Conservation (phyloP, 2,113 vertebrate species). For the Prinia subflava region DNA sequence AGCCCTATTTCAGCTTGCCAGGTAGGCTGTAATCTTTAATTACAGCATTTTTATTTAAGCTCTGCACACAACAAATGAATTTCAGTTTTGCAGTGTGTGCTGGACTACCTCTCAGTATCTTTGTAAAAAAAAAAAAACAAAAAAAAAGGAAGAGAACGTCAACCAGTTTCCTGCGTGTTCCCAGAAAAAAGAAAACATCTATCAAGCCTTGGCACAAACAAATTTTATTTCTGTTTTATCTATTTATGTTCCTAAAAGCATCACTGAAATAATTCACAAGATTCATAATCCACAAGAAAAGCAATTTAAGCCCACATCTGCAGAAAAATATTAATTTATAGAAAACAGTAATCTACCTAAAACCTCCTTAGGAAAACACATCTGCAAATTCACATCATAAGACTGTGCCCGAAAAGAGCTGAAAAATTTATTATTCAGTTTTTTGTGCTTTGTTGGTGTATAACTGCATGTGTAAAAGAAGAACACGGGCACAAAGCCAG, state of each 20-base stretch:
- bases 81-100: neutral
- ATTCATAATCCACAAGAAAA: neutral
- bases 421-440: neutral
- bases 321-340: conserved; percentile 16
- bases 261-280: conserved; percentile 1
- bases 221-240: conserved; percentile 13
- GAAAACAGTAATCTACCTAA: conserved; percentile 31
- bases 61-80: neutral
- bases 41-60: neutral
- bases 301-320: neutral
- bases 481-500: neutral
- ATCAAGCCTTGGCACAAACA: neutral
- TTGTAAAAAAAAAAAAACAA: neutral
- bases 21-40: neutral
- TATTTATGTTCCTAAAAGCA: conserved; percentile 33
- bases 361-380: neutral
- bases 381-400: neutral
- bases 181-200: neutral
- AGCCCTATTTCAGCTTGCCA: neutral
- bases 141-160: neutral
- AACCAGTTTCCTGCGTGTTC: neutral
- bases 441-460: neutral
- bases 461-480: neutral
- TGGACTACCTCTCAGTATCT: neutral
- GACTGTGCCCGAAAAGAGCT: neutral